These are phyloP conservation scores for Strongylocentrotus purpuratus DNA, from an alignment of 35 echinoderm and acorn worm genomes.

Conservation along the genomic window DNA sequence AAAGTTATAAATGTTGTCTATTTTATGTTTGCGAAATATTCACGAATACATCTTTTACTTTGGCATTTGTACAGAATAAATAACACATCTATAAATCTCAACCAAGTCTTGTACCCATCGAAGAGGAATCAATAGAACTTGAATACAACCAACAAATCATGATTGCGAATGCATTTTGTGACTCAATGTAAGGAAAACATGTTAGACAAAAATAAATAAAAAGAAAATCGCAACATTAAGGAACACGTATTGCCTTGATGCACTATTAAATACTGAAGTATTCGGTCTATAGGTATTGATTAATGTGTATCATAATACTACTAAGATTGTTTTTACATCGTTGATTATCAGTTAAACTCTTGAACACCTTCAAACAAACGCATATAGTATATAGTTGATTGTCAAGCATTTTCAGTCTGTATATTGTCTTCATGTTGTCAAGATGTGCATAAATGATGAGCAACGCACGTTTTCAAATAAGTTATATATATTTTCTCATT, in stretches of 20 bases:
- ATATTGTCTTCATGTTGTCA: neutral
- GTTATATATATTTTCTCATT: neutral
- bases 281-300: neutral
- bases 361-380: neutral
- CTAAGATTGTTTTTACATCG: neutral
- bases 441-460: neutral
- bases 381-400: neutral
- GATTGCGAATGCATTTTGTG: neutral
- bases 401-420: neutral
- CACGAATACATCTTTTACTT: conserved; percentile 8
- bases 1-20: neutral
- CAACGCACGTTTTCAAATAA: neutral
- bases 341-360: neutral
- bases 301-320: neutral
- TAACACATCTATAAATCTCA: conserved; percentile 16
- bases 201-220: neutral
- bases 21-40: neutral
- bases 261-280: neutral
- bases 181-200: neutral
- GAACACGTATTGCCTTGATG: neutral
- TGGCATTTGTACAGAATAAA: conserved; percentile 41
- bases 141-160: neutral
- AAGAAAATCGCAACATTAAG: neutral
- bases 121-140: neutral
- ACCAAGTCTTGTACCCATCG: neutral